Evolutionary conservation across 2,797 vertebrate species (phyloP).

Genomic region (Pseudochirops cupreus): DNA sequence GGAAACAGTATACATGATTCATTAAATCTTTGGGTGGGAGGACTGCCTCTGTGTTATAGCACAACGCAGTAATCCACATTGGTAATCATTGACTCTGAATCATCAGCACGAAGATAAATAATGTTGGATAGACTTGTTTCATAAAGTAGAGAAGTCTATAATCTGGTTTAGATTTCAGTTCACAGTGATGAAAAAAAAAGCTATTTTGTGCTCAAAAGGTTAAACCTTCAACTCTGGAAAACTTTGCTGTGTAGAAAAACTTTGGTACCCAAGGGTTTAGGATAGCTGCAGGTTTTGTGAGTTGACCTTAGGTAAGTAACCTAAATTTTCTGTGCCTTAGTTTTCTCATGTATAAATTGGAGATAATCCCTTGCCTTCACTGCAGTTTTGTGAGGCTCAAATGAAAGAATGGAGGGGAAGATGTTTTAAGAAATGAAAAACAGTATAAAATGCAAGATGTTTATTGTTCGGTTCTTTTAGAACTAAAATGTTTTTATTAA

Average conservation of each 20-base stretch:
- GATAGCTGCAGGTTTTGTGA: background rate
- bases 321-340: background rate
- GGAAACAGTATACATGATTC: background rate
- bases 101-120: background rate
- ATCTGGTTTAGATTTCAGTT: background rate
- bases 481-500: slow-evolving; percentile 39
- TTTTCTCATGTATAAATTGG: background rate
- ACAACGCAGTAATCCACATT: background rate
- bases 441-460: slow-evolving; percentile 31
- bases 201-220: background rate
- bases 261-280: background rate
- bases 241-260: background rate
- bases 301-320: background rate
- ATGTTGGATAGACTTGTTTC: background rate
- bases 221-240: background rate
- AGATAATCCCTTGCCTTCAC: background rate
- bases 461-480: slow-evolving; percentile 3
- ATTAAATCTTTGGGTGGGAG: background rate
- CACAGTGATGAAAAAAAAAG: background rate
- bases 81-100: background rate
- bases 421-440: slow-evolving; percentile 38
- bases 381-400: background rate
- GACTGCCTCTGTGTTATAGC: background rate
- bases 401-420: slow-evolving; percentile 34
- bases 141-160: background rate